Evolutionary conservation across 1,140 invertebrate species (phyloP), one percentile per base, ranked within the genome.

Genomic region (Penaeus indicus): DNA sequence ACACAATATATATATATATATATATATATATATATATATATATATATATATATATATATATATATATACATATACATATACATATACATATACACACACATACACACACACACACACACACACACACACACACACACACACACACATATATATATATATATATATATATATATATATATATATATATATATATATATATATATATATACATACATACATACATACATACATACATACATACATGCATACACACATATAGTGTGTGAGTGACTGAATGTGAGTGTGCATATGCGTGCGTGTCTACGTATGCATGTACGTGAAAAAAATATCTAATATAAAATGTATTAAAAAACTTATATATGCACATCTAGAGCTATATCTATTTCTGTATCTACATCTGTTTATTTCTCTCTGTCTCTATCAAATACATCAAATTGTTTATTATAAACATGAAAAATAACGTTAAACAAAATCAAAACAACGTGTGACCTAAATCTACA

Each of bases 1-100:
- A 54, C 47, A 54, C 47, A 25, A 80, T 80, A 80, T 22, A 80
- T 60, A 80, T n/a, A 60, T 47, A 80, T 72, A 72, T 27, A 72
- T 27, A 72, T 27, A 72, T 25, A 72, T 8, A 72, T 25, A 72
- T 72, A 72, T 72, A 42, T 60, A 60, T 61, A 60, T 54, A 80
- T 10, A 80, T 25, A 80, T 25, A 80, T 80, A 80, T 80, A 25
- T 80, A 80, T 25, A 60, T 25, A 61, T 60, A 60, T 25, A 80
- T 25, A 80, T 10, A 80, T 60, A 25, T 60, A 80, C n/a, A 25
- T 7, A 61, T 60, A 80, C 38, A 80, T 13, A 80, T 11, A 80
- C 1, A 80, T 18, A 61, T 18, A 80, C 1, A 99, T 93, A 99
- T 98, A n/a, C 8, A 80, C 19, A 80, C 18, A 38, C n/a, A 54